Percentiles rank a stretch among this genome's conserved stretches.
Conservation (phyloP, 2,888 invertebrate species). For the Andricus quercusramuli region DNA sequence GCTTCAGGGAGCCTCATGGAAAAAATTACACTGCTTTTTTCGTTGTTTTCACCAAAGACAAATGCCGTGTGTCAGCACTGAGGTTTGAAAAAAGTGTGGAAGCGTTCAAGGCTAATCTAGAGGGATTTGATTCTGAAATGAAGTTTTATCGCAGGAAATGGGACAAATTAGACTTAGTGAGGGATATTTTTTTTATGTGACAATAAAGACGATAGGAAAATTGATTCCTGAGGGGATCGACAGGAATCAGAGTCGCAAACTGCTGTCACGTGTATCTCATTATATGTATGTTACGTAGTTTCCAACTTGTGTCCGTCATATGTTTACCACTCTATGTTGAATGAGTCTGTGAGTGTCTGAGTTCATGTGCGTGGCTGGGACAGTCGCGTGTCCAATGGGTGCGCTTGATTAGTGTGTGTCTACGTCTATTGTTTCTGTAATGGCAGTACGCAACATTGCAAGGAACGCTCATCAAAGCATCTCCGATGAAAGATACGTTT, state of each 20-base stretch:
- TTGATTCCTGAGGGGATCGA: background rate
- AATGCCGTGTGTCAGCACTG: constrained; percentile 1
- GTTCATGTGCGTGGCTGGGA: constrained; percentile 74
- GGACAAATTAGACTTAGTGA: background rate
- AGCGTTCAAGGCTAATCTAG: background rate
- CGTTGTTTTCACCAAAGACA: background rate
- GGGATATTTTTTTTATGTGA: background rate
- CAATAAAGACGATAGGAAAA: constrained; percentile 8
- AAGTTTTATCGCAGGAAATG: background rate
- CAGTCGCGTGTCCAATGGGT: constrained; percentile 67
- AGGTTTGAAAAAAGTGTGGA: constrained; percentile 14
- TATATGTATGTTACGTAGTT: constrained; percentile 70
- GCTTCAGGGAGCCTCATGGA: background rate
- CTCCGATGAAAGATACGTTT: constrained; percentile 12
- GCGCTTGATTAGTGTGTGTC: constrained; percentile 78
- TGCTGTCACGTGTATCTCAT: constrained; percentile 40
- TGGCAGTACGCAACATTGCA: constrained; percentile 73
- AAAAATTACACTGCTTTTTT: constrained; percentile 37
- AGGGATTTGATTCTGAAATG: background rate
- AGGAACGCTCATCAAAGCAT: constrained; percentile 62
- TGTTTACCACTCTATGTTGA: constrained; percentile 75
- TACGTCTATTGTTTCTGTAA: constrained; percentile 79
- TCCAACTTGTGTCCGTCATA: constrained; percentile 80
- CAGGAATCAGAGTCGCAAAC: background rate
- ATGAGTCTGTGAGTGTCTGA: constrained; percentile 72